Conservation (phyloP, 2,888 invertebrate species). For the Amphipyra tragopoginis region DNA sequence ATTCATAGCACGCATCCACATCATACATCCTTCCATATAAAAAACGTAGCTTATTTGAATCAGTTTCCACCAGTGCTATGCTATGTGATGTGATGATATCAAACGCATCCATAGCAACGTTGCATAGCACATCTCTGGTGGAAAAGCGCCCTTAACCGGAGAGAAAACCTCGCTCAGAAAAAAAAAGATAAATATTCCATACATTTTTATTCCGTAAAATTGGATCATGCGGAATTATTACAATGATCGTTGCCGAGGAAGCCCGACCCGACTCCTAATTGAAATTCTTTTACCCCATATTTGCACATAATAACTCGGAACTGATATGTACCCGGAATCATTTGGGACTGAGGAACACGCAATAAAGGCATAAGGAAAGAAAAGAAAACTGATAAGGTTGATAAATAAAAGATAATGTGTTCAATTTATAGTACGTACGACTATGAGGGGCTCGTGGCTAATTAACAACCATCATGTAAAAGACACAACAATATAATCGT, state of each 20-base stretch:
- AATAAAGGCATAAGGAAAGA: conserved; percentile 33
- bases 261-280: conserved; percentile 25
- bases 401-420: conserved; percentile 19
- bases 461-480: too few species aligned
- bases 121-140: too few species aligned
- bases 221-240: conserved; percentile 37
- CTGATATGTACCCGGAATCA: conserved; percentile 33
- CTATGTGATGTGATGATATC: too few species aligned
- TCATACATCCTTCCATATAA: too few species aligned
- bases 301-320: conserved; percentile 45
- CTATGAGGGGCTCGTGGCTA: too few species aligned
- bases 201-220: conserved; percentile 16
- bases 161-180: conserved; percentile 1
- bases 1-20: too few species aligned
- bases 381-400: not conserved
- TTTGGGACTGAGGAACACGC: conserved; percentile 41
- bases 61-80: too few species aligned
- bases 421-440: too few species aligned
- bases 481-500: too few species aligned
- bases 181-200: conserved; percentile 15
- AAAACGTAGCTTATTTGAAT: too few species aligned
- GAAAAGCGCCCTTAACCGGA: too few species aligned
- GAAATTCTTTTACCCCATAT: conserved; percentile 49
- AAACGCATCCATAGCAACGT: too few species aligned
- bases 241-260: conserved; percentile 30